Evolutionary conservation across 2,888 invertebrate genomes (phyloP).

Genomic region (Acanthopleura granulata): DNA sequence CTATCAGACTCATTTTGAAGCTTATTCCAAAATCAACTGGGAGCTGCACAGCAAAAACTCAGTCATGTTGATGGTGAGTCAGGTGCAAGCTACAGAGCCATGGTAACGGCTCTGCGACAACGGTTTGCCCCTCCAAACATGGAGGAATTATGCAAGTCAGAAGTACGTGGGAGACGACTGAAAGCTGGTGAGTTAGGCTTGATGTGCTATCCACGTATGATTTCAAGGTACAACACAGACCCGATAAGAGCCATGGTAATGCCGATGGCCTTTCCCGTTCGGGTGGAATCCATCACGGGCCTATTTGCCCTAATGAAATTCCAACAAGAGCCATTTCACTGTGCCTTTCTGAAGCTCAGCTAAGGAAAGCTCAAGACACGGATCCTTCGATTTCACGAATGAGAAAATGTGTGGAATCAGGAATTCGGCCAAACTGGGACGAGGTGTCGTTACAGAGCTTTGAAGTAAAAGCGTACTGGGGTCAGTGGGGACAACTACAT

Average conservation of each 20-base stretch:
- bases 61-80: neutral
- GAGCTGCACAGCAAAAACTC: neutral
- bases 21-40: neutral
- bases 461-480: neutral
- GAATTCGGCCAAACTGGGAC: neutral
- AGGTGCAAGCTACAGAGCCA: neutral
- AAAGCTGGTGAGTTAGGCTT: slow-evolving; percentile 3
- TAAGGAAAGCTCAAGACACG: neutral
- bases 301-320: neutral
- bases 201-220: neutral
- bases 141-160: neutral
- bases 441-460: no score
- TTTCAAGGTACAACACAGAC: slow-evolving; percentile 4
- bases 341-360: neutral
- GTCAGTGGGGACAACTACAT: neutral
- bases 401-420: neutral
- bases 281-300: neutral
- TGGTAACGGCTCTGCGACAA: neutral
- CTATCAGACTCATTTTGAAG: neutral
- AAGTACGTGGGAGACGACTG: neutral
- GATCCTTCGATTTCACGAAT: neutral
- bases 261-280: slow-evolving; percentile 11
- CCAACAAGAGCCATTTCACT: neutral
- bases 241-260: slow-evolving; percentile 13
- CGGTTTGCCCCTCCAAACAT: neutral